Base-by-base conservation (phyloP, 2,888 invertebrate species). In the Amphipyra tragopoginis region DNA sequence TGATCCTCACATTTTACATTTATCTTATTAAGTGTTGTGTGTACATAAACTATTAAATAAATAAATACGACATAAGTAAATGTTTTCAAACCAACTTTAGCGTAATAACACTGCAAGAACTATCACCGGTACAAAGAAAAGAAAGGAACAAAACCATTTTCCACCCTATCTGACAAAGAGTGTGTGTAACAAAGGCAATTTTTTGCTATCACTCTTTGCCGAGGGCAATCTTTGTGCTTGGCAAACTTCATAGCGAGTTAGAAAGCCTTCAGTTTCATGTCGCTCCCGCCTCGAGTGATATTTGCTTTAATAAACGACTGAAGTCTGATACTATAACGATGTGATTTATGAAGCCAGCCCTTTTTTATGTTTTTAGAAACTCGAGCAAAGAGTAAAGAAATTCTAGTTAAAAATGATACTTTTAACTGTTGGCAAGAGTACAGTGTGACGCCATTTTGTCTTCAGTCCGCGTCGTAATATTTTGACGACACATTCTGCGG, bases 131-230 rank as follows among this genome's bases (percentile, higher is more conserved):
- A 14, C 33, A 29, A 21, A 34, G 26, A 5, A 34, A 50, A 59
- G n/a, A 13, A 11, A 2, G 3, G 10, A 36, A 21, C 6, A 21
- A 33, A 33, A n/a, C 13, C 6, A n/a, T 29, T 52, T 48, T 36
- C 42, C 26, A 15, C 10, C 26, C 13, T 34, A 48, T n/a, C 8
- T 34, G 7, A 36, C 15, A 43, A 21, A 34, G 1, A 36, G 29
- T n/a, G 52, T 48, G 8, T 44, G n/a, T 56, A 56, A 51, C 39
- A 52, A 40, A 52, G 48, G 13, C 40, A 49, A 38, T 51, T 63
- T 68, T 62, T 40, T 7, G 15, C 50, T 26, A 47, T 68, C 33
- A 26, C 42, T 15, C 44, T 10, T 49, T 40, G 29, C 15, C 13
- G 5, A 13, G 6, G 36, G 39, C 50, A 51, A 54, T 48, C 29